Conservation (phyloP, 2,797 vertebrate genomes). For the Gallirallus australis region DNA sequence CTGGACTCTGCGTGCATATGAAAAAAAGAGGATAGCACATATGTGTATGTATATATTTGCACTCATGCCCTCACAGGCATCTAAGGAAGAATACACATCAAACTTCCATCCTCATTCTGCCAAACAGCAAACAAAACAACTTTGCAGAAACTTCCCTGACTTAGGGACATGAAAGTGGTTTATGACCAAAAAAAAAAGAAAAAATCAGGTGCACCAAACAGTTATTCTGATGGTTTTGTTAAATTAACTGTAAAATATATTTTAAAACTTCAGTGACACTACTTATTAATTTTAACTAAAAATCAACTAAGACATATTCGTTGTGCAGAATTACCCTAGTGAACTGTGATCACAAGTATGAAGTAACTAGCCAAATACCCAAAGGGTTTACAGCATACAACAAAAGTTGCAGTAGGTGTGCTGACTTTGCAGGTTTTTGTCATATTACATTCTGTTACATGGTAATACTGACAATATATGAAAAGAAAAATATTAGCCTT, state of each 20-base stretch:
- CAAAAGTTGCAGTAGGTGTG: constrained; percentile 21
- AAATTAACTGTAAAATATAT: background rate
- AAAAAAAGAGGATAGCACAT: background rate
- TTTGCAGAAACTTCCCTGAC: background rate
- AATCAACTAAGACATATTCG: background rate
- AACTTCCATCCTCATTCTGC: background rate
- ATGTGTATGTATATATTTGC: background rate
- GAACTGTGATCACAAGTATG: background rate
- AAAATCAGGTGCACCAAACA: background rate
- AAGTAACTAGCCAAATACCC: background rate
- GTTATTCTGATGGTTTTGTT: background rate
- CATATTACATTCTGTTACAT: constrained; percentile 25
- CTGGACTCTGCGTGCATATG: background rate
- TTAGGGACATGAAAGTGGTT: background rate
- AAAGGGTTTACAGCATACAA: background rate
- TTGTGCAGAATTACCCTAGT: background rate
- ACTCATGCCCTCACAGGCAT: background rate
- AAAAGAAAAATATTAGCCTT: constrained; percentile 41
- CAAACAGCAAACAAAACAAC: background rate
- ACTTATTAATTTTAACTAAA: background rate
- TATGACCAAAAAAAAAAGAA: background rate
- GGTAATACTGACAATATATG: background rate
- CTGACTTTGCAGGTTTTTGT: constrained; percentile 38
- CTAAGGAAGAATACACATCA: background rate
- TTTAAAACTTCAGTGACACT: background rate